A percentile compares a stretch with the other conserved stretches of the same genome.
Conservation (phyloP, 1,140 invertebrate genomes). For the Zaprionus ornatus region DNA sequence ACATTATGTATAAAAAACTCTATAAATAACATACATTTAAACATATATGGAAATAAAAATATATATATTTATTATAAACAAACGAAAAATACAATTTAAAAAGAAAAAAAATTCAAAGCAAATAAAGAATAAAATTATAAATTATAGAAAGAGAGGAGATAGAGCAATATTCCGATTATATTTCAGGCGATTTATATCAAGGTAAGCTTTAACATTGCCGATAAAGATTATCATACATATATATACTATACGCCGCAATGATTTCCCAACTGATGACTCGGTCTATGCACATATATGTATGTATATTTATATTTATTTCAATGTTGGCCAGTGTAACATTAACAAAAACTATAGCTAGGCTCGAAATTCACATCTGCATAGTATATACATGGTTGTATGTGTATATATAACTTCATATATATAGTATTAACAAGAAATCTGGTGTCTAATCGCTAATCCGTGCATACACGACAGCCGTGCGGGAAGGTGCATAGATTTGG, state of each 20-base stretch:
- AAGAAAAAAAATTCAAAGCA: conserved; percentile 76
- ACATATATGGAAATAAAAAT: conserved; percentile 43
- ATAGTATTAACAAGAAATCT: conserved; percentile 35
- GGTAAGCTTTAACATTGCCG: background rate
- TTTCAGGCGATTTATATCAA: background rate
- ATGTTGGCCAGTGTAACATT: conserved; percentile 56
- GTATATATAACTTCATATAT: conserved; percentile 9
- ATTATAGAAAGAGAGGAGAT: background rate
- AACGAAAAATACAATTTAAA: conserved; percentile 78
- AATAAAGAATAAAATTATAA: conserved; percentile 49
- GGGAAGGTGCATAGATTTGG: conserved; percentile 84
- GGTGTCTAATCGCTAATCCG: conserved; percentile 59
- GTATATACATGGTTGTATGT: conserved; percentile 8
- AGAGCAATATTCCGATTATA: background rate
- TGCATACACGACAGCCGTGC: conserved; percentile 84
- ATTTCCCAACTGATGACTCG: background rate
- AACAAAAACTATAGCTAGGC: conserved; percentile 62
- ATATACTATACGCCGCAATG: too few species aligned
- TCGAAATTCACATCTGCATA: conserved; percentile 51
- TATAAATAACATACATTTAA: conserved; percentile 60
- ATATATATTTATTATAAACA: conserved; percentile 77
- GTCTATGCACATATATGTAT: conserved; percentile 42
- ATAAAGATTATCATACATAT: background rate
- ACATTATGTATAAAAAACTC: conserved; percentile 72
- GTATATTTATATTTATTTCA: conserved; percentile 51